phyloP scores from a whole-genome alignment of 2,888 invertebrate species.

The Epistrophe grossulariae region DNA sequence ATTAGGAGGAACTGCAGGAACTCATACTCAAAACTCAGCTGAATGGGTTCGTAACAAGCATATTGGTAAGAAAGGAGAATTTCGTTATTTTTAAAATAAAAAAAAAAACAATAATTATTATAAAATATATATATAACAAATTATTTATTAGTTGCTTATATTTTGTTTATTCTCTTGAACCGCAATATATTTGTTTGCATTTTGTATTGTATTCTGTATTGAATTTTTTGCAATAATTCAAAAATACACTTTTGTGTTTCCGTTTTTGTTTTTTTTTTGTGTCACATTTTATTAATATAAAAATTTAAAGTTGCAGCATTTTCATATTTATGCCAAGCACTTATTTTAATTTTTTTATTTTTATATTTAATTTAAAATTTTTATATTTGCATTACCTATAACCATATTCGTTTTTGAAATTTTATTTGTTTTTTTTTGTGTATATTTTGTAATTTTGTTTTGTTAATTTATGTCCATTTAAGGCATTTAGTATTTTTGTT shows the following conservation, averaged over 20 bases:
- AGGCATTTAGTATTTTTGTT: not conserved
- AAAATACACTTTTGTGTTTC: not conserved
- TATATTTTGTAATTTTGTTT: conserved; percentile 1
- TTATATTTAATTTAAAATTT: not conserved
- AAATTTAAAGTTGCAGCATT: not conserved
- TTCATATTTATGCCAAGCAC: not conserved
- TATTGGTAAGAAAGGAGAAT: conserved; percentile 97
- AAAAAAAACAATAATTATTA: not conserved
- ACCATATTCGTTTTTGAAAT: not conserved
- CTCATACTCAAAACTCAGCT: conserved; percentile 87
- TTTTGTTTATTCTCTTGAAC: not conserved
- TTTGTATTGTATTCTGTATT: not conserved
- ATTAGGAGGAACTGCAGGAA: conserved; percentile 81
- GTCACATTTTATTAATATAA: not conserved
- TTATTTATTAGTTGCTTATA: not conserved
- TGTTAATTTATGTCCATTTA: not conserved
- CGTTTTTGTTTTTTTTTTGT: not conserved
- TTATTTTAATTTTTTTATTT: not conserved
- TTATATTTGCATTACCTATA: not conserved
- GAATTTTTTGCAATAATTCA: not conserved
- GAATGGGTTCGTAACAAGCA: conserved; percentile 95
- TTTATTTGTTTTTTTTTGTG: not conserved
- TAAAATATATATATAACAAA: not conserved
- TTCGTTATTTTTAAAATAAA: conserved; percentile 91
- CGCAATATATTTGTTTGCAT: not conserved